A percentile compares a stretch with the other conserved stretches of the same genome.
Evolutionary conservation across 2,888 invertebrate genomes (phyloP).

Genomic region (Ditylenchus weischeri): DNA sequence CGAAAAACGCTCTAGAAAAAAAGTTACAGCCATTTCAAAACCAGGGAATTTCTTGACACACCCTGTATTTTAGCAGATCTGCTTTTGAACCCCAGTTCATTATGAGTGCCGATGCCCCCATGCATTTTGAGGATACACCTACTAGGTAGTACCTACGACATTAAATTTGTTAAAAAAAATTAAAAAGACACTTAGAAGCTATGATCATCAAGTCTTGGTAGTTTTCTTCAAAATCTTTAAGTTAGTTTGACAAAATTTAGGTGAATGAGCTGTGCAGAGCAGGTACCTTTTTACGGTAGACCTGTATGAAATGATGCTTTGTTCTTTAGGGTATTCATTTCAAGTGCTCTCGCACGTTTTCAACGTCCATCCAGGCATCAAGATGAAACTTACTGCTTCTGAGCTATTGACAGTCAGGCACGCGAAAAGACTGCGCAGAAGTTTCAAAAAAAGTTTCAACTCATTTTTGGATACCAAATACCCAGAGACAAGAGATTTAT

Average conservation of each 20-base stretch:
- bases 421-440: background rate
- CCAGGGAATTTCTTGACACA: too few relatives aligned
- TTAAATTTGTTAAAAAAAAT: too few relatives aligned
- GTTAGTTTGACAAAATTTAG: conserved; percentile 18
- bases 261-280: conserved; percentile 36
- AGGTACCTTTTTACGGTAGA: too few relatives aligned
- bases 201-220: conserved; percentile 42
- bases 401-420: conserved; percentile 14
- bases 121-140: conserved; percentile 25
- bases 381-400: conserved; percentile 17
- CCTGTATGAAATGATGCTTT: too few relatives aligned
- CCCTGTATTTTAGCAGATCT: too few relatives aligned
- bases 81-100: conserved; percentile 39
- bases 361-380: conserved; percentile 38
- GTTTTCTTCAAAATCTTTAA: background rate
- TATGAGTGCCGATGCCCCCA: conserved; percentile 31
- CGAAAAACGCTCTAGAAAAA: too few relatives aligned
- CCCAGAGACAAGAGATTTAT: too few relatives aligned
- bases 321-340: conserved; percentile 28
- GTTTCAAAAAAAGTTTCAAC: background rate
- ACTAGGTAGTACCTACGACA: conserved; percentile 11
- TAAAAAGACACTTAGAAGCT: background rate
- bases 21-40: too few relatives aligned
- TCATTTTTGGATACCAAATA: conserved; percentile 11
- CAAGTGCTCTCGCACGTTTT: conserved; percentile 36